A percentile compares a stretch with the other conserved stretches of the same genome.
phyloP scores from a whole-genome alignment of 2,888 invertebrate species.

The Bellardia pandia region DNA sequence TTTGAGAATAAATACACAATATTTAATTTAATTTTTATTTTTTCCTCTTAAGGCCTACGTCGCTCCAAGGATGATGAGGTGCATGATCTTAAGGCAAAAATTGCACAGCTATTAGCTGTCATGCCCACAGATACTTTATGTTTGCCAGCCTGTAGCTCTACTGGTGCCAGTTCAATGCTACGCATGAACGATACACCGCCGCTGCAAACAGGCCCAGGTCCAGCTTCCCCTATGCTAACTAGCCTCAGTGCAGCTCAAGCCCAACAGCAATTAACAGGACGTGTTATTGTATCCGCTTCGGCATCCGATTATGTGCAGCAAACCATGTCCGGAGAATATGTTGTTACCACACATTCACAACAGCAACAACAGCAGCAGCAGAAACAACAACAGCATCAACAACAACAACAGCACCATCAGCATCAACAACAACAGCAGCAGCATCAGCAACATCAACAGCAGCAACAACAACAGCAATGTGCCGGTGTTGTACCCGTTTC shows the following conservation, averaged over 20 bases:
- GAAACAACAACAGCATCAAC: slow-evolving; percentile 72
- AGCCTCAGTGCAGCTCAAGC: slow-evolving; percentile 77
- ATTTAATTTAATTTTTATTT: slow-evolving; percentile 6
- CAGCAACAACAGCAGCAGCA: slow-evolving; percentile 38
- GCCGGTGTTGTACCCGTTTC: slow-evolving; percentile 79
- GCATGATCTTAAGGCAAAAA: slow-evolving; percentile 94
- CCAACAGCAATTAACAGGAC: slow-evolving; percentile 76
- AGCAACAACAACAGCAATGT: slow-evolving; percentile 75
- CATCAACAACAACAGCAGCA: slow-evolving; percentile 76
- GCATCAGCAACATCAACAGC: slow-evolving; percentile 74
- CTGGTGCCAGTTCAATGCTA: slow-evolving; percentile 86
- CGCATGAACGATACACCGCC: slow-evolving; percentile 85
- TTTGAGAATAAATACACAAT: too few relatives aligned
- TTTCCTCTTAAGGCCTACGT: slow-evolving; percentile 87
- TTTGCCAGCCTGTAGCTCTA: slow-evolving; percentile 85
- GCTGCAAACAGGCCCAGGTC: slow-evolving; percentile 80
- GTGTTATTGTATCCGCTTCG: slow-evolving; percentile 71
- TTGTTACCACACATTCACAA: slow-evolving; percentile 68
- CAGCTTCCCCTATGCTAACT: slow-evolving; percentile 84
- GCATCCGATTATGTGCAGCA: slow-evolving; percentile 76
- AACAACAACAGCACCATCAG: slow-evolving; percentile 75
- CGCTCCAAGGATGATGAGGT: slow-evolving; percentile 95
- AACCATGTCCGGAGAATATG: slow-evolving; percentile 74
- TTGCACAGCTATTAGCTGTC: slow-evolving; percentile 96
- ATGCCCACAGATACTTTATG: slow-evolving; percentile 89